Base-by-base conservation (phyloP, 1,140 invertebrate species). In the Heliconius eleuchia region DNA sequence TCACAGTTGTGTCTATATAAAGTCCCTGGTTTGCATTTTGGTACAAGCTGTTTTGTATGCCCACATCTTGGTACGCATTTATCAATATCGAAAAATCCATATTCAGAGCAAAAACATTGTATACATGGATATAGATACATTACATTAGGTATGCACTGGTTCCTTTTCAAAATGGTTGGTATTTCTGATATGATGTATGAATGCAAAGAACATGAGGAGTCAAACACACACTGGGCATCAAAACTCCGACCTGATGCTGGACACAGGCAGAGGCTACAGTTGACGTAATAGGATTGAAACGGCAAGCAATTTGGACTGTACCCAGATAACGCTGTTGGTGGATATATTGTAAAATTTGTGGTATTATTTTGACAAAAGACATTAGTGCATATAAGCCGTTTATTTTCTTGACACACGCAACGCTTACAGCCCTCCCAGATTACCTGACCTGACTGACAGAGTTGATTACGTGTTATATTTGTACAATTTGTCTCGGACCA, bases 121-220 rank as follows among this genome's bases (percentile, higher is more conserved):
- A 90, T 75, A 74, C 92, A 94, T 4, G 86, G 85, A 27, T 90
- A 92, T 27, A 92, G 73, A 74, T 93, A 92, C 87, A 92, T 89
- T 1, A 92, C 90, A 37, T 89, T 89, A 0, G 92, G 91, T 77
- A 93, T 90, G 72, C 92, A 94, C 13, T 84, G 75, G 16, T 82
- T 90, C 55, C 84, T 83, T 60, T 81, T 83, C 1, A 75, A 70
- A n/a, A 85, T 76, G 8, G 50, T 80, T 19, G 76, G 42, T 8
- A 83, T 78, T 55, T 88, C 84, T 19, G 42, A 30, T 66, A 66
- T 81, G 30, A 60, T 72, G 50, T 74, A 74, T 18, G 74, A 57
- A 80, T 82, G 46, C 11, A 82, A 60, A 6, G 79, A 71, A 71
- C 92, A 94, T n/a, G 90, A 90, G 0, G 78, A 74, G 73, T 94